Evolutionary conservation across 2,888 invertebrate species (phyloP), one percentile per base, ranked within the genome.

Genomic region (Leptopterna dolabrata): DNA sequence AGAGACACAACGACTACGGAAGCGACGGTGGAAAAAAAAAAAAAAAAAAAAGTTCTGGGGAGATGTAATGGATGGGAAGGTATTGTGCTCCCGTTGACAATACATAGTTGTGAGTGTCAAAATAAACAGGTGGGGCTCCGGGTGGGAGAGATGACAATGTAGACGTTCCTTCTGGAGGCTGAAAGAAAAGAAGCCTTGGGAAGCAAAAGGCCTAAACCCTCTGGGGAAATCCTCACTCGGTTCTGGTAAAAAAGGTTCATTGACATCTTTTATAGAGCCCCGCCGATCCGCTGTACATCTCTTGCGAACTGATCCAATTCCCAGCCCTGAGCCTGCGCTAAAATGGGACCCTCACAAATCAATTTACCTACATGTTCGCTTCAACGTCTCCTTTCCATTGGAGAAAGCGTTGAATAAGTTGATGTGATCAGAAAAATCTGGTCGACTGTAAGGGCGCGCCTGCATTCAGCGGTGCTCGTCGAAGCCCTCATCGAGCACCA

Each of bases 71-170:
- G 85, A 85, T 85, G 85, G 85, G 85, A 73, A 1, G 47, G 85
- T 45, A 85, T 85, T 85, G 85, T 85, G 29, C 85, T 43, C 71
- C 29, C 85, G 85, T 73, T 85, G 85, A 85, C 85, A 85, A 85
- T 85, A 85, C 85, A 73, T 85, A 85, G 85, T 85, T 85, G 85
- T 85, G 85, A 85, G 55, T 85, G 85, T 85, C 85, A 85, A 85
- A 85, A 85, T 85, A 85, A 85, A 85, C 85, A 85, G 85, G 85
- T 85, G 85, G 45, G 47, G 70, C 47, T 70, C n/a, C 36, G 78
- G 70, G 36, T 13, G 29, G 81, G 29, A 45, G 83, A 85, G 85
- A 85, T 85, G 85, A 85, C 85, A 85, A 85, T 85, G 85, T 76
- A 73, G 73, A 76, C 85, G 85, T 73, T 73, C 30, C 85, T 85